Base-by-base conservation (phyloP, 2,888 invertebrate genomes). In the Thysanoteuthis rhombus region DNA sequence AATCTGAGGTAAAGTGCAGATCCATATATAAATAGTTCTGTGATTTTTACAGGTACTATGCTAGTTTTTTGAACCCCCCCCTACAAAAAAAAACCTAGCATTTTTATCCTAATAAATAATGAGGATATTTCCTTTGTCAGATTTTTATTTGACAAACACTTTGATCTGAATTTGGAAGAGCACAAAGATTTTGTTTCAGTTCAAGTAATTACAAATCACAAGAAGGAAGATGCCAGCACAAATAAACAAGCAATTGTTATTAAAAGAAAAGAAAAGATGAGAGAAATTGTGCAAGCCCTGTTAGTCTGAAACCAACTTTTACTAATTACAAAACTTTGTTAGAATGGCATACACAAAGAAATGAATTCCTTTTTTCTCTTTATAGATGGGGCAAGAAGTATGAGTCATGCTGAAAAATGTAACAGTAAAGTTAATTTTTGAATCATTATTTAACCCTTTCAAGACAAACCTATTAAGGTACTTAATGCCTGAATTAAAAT, bases 241-340 rank as follows among this genome's bases (percentile, higher is more conserved):
- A 75, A 36, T n/a, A 36, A 75, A 75, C 75, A n/a, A 75, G 75
- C 75, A 36, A 36, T 75, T 75, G n/a, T 75, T 75, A 75, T n/a
- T 75, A 16, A n/a, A n/a, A 58, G 32, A 58, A 45, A 45, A 58
- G 32, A 58, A 28, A 58, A 8, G 4, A 58, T n/a, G 32, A 58
- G 58, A n/a, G 19, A 36, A 75, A n/a, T 10, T 36, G 75, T 36
- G 36, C 12, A 75, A 36, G n/a, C 16, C n/a, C 75, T 75, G 75
- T 75, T 75, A 75, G 75, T 75, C n/a, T 75, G n/a, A 75, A 75
- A 75, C 75, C 75, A 75, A 75, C 75, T 75, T 75, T 75, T 75
- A 36, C 75, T 75, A 75, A 75, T 75, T 36, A 75, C 75, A 75
- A 75, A 36, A 75, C 75, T n/a, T 75, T 75, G 75, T 75, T 75